Evolutionary conservation across 64 coral and sea anemone genomes (phyloP).

Genomic region (Actinia tenebrosa): DNA sequence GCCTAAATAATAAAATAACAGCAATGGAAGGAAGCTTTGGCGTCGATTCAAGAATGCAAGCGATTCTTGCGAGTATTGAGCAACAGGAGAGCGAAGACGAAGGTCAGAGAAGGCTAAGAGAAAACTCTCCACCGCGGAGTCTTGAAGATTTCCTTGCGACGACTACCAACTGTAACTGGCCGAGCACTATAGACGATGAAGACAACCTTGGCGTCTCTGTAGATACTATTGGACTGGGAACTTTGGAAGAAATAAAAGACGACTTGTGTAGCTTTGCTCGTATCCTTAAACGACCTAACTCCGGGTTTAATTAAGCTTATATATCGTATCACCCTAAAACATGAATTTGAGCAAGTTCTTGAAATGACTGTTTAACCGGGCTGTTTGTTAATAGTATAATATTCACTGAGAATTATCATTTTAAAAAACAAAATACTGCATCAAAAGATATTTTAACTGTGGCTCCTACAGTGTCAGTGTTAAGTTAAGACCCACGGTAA

Average conservation of each 20-base stretch:
- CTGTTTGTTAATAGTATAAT: too few relatives aligned
- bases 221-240: slow-evolving; percentile 67
- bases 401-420: too few relatives aligned
- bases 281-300: slow-evolving; percentile 39
- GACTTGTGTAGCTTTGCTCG: slow-evolving; percentile 64
- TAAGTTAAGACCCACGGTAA: too few relatives aligned
- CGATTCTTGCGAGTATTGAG: slow-evolving; percentile 64
- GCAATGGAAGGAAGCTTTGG: neutral
- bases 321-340: too few relatives aligned
- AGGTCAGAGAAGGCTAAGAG: slow-evolving; percentile 36
- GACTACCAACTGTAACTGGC: slow-evolving; percentile 38
- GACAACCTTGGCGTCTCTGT: slow-evolving; percentile 47
- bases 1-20: neutral
- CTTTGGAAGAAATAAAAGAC: slow-evolving; percentile 74
- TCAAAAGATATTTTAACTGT: too few relatives aligned
- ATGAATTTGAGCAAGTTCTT: too few relatives aligned
- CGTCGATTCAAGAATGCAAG: slow-evolving; percentile 85
- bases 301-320: too few relatives aligned
- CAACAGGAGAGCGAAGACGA: slow-evolving; percentile 54
- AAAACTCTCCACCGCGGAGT: slow-evolving; percentile 54
- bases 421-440: too few relatives aligned
- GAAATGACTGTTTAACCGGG: too few relatives aligned
- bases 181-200: slow-evolving; percentile 15
- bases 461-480: too few relatives aligned
- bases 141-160: slow-evolving; percentile 58